Evolutionary conservation across 2,888 invertebrate genomes (phyloP).

Genomic region (Oxycera nigricornis): DNA sequence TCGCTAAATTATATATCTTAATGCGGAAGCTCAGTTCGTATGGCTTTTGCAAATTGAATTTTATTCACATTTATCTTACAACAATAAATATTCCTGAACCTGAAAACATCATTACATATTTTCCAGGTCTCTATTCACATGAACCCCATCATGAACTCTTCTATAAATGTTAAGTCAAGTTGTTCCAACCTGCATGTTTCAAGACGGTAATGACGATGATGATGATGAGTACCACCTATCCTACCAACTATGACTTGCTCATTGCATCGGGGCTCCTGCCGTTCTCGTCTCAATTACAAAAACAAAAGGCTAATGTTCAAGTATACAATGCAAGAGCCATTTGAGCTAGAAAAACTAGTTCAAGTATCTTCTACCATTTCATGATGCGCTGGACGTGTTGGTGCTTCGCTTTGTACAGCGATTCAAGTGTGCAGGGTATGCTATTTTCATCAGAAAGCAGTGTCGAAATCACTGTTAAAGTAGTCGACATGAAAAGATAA

Average conservation of each 20-base stretch:
- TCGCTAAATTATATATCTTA: no score
- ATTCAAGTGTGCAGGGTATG: not conserved
- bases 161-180: conserved; percentile 19
- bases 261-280: conserved; percentile 1
- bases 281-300: conserved; percentile 14
- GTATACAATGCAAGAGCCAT: conserved; percentile 7
- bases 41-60: no score
- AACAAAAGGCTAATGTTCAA: conserved; percentile 14
- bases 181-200: not conserved
- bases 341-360: conserved; percentile 16
- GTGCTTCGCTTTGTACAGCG: not conserved
- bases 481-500: conserved; percentile 17
- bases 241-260: no score
- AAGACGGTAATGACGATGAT: not conserved
- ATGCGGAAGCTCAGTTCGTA: no score
- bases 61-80: no score
- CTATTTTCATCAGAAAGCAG: not conserved
- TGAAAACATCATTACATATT: no score
- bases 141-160: conserved; percentile 24
- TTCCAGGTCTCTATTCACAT: conserved; percentile 6
- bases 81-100: no score
- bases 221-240: not conserved
- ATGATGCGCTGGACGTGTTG: not conserved
- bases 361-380: conserved; percentile 16
- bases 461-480: conserved; percentile 20